A percentile compares a stretch with the other conserved stretches of the same genome.
These are phyloP conservation scores for Palythoa grandiflora DNA, from an alignment of 92 coral and sea anemone species.

Conservation along the genomic window DNA sequence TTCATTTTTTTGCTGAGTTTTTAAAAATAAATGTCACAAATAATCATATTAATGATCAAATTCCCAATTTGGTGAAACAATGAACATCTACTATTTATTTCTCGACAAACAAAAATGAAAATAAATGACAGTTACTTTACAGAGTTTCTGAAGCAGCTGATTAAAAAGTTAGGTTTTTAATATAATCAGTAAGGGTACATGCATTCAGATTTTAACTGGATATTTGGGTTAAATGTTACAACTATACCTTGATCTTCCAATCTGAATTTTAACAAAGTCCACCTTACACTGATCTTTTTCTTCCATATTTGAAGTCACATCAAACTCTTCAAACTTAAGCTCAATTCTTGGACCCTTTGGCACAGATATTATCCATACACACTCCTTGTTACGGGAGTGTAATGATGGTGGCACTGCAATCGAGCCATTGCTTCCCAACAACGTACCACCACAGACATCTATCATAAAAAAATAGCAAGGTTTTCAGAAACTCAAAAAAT, in stretches of 20 bases:
- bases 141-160: too few relatives aligned
- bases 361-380: constrained; percentile 87
- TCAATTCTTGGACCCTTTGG: constrained; percentile 60
- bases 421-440: constrained; percentile 37
- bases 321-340: constrained; percentile 63
- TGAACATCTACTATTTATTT: too few relatives aligned
- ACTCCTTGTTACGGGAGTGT: constrained; percentile 63
- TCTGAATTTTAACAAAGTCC: constrained; percentile 26
- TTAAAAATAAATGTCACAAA: background rate
- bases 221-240: too few relatives aligned
- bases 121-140: too few relatives aligned
- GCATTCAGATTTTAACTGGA: too few relatives aligned
- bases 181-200: too few relatives aligned
- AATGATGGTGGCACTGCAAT: constrained; percentile 34
- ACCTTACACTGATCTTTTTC: constrained; percentile 3
- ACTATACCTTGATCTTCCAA: constrained; percentile 29
- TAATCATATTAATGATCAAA: too few relatives aligned
- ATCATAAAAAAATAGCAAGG: background rate
- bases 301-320: constrained; percentile 6
- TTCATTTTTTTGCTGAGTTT: background rate
- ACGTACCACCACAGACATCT: constrained; percentile 38
- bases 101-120: too few relatives aligned
- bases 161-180: too few relatives aligned
- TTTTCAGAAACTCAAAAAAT: too few relatives aligned
- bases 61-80: too few relatives aligned